Evolutionary conservation across 2,888 invertebrate species (phyloP), one percentile per base, ranked within the genome.

Genomic region (Tubiluchus corallicola): DNA sequence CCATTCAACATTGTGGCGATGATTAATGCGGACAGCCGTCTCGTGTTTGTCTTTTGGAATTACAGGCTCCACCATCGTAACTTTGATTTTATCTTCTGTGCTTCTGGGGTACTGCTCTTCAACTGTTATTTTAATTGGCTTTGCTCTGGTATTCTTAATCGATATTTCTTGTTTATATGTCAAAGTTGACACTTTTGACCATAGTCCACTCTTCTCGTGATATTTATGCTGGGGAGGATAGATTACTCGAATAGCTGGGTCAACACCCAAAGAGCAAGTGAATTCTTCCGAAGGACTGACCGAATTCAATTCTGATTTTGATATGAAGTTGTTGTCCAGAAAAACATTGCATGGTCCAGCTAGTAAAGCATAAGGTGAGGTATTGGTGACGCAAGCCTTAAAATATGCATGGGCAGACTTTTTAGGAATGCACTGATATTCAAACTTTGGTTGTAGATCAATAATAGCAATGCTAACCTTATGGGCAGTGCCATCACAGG

Each of bases 271-370:
- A 5, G 63, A 60, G 47, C 64, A 63, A 29, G 56, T 53, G 51
- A 66, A 65, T 47, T 65, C 64, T 47, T 67, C 67, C 42, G 56
- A 56, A 0, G 65, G 63, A 18, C 58, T 54, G 1, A 65, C 62
- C 3, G 60, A 50, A 17, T 57, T 57, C 38, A 65, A 48, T 40
- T 53, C 50, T 3, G 52, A 53, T 56, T 57, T 67, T 3, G 63
- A 57, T 17, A 67, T 57, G 52, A 67, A 68, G 48, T 58, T 64
- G 52, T 66, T 65, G 51, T 68, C 65, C 43, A 68, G 53, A 51
- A 65, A 67, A 21, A 68, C 57, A 47, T 57, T 58, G 16, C 60
- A 60, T 9, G 58, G 54, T 15, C 67, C 67, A 16, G 63, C 54
- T 37, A 67, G 55, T 5, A 67, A 52, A 2, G 63, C 58, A 49